Percentiles rank a stretch among this genome's conserved stretches.
Evolutionary conservation across 53 echinoderm and acorn worm species (phyloP).

Genomic region (Luidia sarsii): DNA sequence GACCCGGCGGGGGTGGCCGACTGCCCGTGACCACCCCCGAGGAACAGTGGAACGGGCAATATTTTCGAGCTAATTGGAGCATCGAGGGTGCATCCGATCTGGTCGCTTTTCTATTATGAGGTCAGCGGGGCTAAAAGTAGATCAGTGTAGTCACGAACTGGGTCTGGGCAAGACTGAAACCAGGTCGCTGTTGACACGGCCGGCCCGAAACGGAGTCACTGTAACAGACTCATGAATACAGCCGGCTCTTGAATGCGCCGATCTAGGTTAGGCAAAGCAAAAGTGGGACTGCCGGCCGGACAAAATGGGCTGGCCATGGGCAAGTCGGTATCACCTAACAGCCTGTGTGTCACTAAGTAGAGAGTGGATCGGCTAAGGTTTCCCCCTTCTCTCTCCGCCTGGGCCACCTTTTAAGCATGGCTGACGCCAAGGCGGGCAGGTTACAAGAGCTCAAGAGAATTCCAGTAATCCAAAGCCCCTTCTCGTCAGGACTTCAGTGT

Average conservation of each 20-base stretch:
- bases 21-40: conserved; percentile 26
- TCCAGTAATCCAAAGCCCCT: conserved; percentile 53
- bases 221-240: conserved; percentile 72
- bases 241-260: conserved; percentile 58
- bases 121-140: conserved; percentile 80
- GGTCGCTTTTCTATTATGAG: conserved; percentile 73
- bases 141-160: conserved; percentile 75
- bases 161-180: conserved; percentile 72
- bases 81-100: conserved; percentile 67
- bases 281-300: conserved; percentile 66
- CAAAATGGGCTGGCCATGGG: conserved; percentile 71
- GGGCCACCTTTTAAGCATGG: conserved; percentile 51
- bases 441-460: conserved; percentile 38
- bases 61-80: conserved; percentile 73
- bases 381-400: conserved; percentile 51
- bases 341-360: conserved; percentile 59
- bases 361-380: conserved; percentile 55
- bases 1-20: background rate
- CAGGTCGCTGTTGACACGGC: conserved; percentile 80
- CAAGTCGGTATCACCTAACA: conserved; percentile 68
- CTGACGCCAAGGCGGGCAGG: conserved; percentile 47
- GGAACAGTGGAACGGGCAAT: conserved; percentile 39
- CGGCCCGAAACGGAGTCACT: conserved; percentile 79
- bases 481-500: too few species aligned
- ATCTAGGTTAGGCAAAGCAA: conserved; percentile 73